Evolutionary conservation across 2,113 vertebrate species (phyloP).

Genomic region (Anthoscopus minutus): DNA sequence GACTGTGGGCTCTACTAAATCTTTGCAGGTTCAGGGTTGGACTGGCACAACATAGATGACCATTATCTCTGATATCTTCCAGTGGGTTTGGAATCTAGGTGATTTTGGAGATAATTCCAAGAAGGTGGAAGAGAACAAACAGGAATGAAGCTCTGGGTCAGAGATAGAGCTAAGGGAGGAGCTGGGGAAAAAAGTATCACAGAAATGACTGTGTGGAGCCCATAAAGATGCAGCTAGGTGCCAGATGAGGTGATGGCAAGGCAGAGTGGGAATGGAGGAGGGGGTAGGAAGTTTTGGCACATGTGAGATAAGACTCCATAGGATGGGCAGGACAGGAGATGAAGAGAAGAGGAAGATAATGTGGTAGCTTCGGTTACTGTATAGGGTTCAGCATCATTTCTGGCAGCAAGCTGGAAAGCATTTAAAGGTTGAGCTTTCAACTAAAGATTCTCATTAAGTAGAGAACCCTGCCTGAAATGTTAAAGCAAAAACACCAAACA

Average conservation of each 20-base stretch:
- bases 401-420: not conserved
- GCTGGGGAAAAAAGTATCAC: not conserved
- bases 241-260: not conserved
- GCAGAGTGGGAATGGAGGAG: not conserved
- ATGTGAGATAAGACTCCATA: rapidly evolving
- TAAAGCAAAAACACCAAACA: not conserved
- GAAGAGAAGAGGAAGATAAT: not conserved
- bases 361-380: not conserved
- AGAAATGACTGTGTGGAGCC: not conserved
- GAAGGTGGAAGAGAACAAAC: not conserved
- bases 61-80: not conserved
- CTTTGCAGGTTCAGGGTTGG: not conserved
- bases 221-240: not conserved
- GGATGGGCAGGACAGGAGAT: not conserved
- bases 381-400: not conserved
- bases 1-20: not conserved
- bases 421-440: not conserved
- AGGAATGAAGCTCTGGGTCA: not conserved
- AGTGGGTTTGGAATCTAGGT: not conserved
- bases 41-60: not conserved
- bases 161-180: not conserved
- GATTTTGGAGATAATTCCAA: not conserved
- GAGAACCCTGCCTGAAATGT: not conserved
- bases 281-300: not conserved
- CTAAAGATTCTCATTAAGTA: not conserved